Base-by-base conservation (phyloP, 2,888 invertebrate species). In the Agriopis leucophaearia region DNA sequence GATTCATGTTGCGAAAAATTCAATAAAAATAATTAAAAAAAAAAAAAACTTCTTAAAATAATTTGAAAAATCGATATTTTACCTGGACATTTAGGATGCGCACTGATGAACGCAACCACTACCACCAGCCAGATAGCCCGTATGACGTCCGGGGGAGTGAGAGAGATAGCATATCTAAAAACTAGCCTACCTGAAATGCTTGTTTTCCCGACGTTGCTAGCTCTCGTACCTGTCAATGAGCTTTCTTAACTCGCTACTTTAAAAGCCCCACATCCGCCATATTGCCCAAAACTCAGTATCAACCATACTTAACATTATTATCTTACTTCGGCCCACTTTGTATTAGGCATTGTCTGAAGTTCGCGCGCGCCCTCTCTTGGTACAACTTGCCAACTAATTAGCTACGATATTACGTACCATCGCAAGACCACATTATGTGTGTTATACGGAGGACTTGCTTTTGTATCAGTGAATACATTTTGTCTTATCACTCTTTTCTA, bases 271-370 rank as follows among this genome's bases (percentile, higher is more conserved):
- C 38, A 35, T 16, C 35, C 38, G 67, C 71, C 72, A 70, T 72
- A 67, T 62, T 51, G 71, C 66, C 69, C 58, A 68, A 68, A 75
- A 73, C 72, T 70, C 69, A 61, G 74, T 75, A 74, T 75, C 75
- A 74, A 73, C 70, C 71, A 69, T 74, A 75, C 77, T 80, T 78
- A 77, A 78, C 72, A 68, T 72, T 75, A 77, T 78, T 77, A 78
- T 74, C 72, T 71, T 68, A 72, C 73, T 76, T 75, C 71, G 69
- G 75, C 74, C 73, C 70, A 74, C 73, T 75, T 77, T 71, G 66
- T 75, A 78, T 77, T 74, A 77, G 75, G 74, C 74, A 78, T 78
- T 81, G 78, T 77, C 48, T 64, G 45, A 69, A 69, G 68, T 69
- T 69, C 1, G 66, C 42, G 55, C n/a, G 60, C 58, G 55, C 64